Base-by-base conservation (phyloP, 2,888 invertebrate species). In the Thera obeliscata region DNA sequence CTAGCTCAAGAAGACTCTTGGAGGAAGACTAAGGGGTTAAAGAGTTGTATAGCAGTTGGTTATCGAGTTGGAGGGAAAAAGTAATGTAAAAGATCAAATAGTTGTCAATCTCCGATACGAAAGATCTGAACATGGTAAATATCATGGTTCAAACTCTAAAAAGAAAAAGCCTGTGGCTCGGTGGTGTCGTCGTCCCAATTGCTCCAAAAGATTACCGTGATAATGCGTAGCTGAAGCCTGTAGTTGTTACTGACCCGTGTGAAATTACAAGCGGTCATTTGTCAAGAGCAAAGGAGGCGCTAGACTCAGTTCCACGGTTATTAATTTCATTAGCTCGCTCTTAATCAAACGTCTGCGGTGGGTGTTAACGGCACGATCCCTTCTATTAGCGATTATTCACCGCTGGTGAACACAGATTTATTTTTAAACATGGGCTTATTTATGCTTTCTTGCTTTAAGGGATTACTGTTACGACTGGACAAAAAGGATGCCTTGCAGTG, bases 191-290 rank as follows among this genome's bases (percentile, higher is more conserved):
- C 7, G 6, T 41, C 7, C 7, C 7, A 36, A 11, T 12, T 0
- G 22, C 12, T 43, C 11, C 43, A 43, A 57, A 33, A 11, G 8
- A 33, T 1, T n/a, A 50, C 38, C 11, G 50, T 52, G 43, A 35
- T 58, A 33, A 57, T 77, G 36, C 60, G 12, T 76, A 74, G 77
- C 71, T 70, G 65, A 71, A 76, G 73, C 67, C 52, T 52, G 56
- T 81, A 55, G 76, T 85, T 87, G 86, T 88, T 83, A 89, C 83
- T 81, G 81, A 79, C 84, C 82, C 89, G 89, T 88, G 88, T 93
- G 91, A 93, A 90, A 93, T 92, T 90, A 90, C 92, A 93, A 83
- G 80, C 89, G 88, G 85, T 86, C 89, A 89, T 93, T 92, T 90
- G 91, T 93, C 92, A 91, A 62, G 87, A 81, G 81, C 78, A 83